These are phyloP conservation scores for Agrochola litura DNA, from an alignment of 2,888 invertebrate genomes.

Conservation along the genomic window DNA sequence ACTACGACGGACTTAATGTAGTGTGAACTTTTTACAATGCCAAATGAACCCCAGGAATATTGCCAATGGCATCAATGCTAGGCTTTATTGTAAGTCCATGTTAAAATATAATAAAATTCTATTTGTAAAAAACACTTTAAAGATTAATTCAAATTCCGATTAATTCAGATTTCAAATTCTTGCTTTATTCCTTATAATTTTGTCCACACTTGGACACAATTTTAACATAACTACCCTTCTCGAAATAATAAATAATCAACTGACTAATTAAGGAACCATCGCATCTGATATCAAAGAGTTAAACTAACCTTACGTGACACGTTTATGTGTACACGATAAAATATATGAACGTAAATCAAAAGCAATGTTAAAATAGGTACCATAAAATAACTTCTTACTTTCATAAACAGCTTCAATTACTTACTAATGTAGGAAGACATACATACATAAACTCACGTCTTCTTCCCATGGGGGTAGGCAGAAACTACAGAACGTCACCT, in stretches of 20 bases:
- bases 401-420: not conserved
- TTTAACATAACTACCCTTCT: not conserved
- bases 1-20: conserved; percentile 80
- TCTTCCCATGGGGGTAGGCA: no score
- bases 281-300: conserved; percentile 23
- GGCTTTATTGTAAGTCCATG: conserved; percentile 27
- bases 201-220: not conserved
- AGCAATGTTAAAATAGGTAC: conserved; percentile 3
- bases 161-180: not conserved
- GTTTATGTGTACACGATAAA: conserved; percentile 27
- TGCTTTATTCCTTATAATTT: not conserved
- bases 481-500: no score
- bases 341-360: conserved; percentile 23
- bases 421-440: not conserved
- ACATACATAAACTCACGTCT: no score
- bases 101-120: conserved; percentile 10
- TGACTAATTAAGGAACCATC: conserved; percentile 13
- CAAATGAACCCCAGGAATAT: conserved; percentile 82
- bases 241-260: not conserved
- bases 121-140: not conserved
- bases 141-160: not conserved
- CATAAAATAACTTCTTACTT: not conserved
- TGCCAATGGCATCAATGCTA: conserved; percentile 71
- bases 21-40: conserved; percentile 84
- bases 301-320: conserved; percentile 28